Evolutionary conservation across 2,797 vertebrate species (phyloP), one percentile per base, ranked within the genome.

Genomic region (Streptopelia turtur): DNA sequence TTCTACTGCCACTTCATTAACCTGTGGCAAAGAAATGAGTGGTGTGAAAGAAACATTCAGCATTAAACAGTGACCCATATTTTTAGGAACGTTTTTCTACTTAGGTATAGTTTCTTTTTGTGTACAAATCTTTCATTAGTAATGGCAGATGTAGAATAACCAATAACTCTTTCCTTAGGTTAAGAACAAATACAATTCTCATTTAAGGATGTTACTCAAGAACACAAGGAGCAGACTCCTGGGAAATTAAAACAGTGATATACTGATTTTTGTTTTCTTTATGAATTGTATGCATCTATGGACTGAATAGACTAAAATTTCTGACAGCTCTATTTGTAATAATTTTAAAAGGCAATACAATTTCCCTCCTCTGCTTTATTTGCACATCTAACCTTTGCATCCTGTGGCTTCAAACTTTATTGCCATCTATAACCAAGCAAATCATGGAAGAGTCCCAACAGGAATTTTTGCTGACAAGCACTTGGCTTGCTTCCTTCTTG

Each of bases 1-100:
- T 97, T 99, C 99, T 95, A 97, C 94, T 22, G 98, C 97, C 80
- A 98, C 98, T 64, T 98, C 98, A 82, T 98, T 98, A 96, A 98
- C 97, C 99, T 99, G 97, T 50, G 21, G 33, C 59, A 92, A 89
- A 66, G 25, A 94, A 79, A 77, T 33, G 27, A 68, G 28, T 16
- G 2, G 18, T 68, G 13, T 13, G 31, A 78, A 89, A 94, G 27
- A 13, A 86, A 41, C 10, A 61, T 15, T 6, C 20, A 66, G 27
- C 12, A 69, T 60, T 86, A 88, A 84, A 56, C 6, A 55, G 13
- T 35, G 31, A 61, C 4, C 4, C 2, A 1, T 41, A 50, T 68
- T 56, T 81, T 88, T 18, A 49, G 21, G 6, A 87, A 16, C 74
- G 12, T 57, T 89, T 83, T 81, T 81, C 50, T 81, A 33, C 12